phyloP scores from a whole-genome alignment of 2,797 vertebrate species.

The Gephyroberyx darwinii region DNA sequence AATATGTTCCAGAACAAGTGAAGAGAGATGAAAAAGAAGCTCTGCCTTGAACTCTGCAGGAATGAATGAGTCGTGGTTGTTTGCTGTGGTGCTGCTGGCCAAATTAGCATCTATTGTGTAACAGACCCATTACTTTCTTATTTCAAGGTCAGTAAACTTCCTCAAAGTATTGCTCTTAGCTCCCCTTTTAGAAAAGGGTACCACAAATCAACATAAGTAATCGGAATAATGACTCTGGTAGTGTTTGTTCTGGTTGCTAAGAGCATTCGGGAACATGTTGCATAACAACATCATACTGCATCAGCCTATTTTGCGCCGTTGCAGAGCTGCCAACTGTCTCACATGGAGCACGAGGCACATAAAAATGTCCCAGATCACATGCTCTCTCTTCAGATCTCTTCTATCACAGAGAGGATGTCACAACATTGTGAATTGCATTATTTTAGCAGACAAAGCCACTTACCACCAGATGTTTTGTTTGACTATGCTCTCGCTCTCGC shows the following conservation, averaged over 20 bases:
- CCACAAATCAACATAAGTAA: conserved; percentile 62
- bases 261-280: conserved; percentile 57
- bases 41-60: conserved; percentile 12
- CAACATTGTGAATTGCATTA: no score
- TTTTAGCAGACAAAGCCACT: no score
- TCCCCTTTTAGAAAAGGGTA: conserved; percentile 31
- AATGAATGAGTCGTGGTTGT: conserved; percentile 21
- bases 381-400: neutral
- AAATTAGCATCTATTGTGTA: conserved; percentile 62
- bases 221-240: conserved; percentile 35
- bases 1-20: neutral
- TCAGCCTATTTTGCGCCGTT: conserved; percentile 36
- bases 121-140: conserved; percentile 45
- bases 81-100: conserved; percentile 30
- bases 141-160: conserved; percentile 72
- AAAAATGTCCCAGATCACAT: conserved; percentile 8
- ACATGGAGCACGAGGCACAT: conserved; percentile 13
- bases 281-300: conserved; percentile 50
- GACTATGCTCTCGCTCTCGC: no score
- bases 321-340: conserved; percentile 28
- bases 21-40: conserved; percentile 16
- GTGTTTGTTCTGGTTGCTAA: conserved; percentile 45
- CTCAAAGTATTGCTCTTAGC: conserved; percentile 49
- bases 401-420: no score
- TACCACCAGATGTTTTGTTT: no score